These are phyloP conservation scores for Catagonus wagneri DNA, from an alignment of 2,113 vertebrate species.

Conservation along the genomic window DNA sequence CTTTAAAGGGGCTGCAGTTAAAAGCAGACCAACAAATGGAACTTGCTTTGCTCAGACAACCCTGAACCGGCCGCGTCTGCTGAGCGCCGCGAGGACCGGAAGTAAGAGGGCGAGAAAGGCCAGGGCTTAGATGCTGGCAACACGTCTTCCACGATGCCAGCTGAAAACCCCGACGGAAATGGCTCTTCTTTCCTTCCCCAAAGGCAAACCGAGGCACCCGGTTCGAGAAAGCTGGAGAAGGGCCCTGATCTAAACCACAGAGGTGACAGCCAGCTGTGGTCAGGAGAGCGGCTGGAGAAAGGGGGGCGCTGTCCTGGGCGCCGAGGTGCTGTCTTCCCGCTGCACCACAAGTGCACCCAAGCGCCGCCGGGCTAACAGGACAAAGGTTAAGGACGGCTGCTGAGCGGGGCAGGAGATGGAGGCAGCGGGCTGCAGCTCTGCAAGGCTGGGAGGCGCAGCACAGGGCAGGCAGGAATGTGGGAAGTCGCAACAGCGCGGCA, in stretches of 20 bases:
- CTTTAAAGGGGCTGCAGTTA: not conserved
- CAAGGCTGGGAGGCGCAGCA: not conserved
- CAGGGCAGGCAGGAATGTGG: not conserved
- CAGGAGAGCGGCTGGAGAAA: not conserved
- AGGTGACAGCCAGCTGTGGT: not conserved
- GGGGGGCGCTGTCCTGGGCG: not conserved
- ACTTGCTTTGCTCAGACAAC: not conserved
- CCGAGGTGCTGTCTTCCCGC: not conserved
- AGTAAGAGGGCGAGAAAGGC: not conserved
- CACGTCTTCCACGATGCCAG: not conserved
- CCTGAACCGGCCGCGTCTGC: not conserved
- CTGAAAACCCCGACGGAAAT: not conserved
- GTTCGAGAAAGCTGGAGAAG: not conserved
- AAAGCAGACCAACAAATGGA: not conserved
- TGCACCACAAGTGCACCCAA: not conserved
- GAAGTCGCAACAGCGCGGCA: not conserved
- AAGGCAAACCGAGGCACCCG: not conserved
- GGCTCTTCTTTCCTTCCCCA: not conserved
- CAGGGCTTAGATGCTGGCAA: not conserved
- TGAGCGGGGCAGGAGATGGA: not conserved
- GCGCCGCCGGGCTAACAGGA: not conserved
- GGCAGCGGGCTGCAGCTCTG: not conserved
- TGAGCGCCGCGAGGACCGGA: not conserved
- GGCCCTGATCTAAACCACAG: not conserved
- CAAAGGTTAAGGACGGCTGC: slow-evolving; percentile 25